A percentile compares a stretch with the other conserved stretches of the same genome.
Evolutionary conservation across 2,113 vertebrate species (phyloP).

Genomic region (Caranx ignobilis): DNA sequence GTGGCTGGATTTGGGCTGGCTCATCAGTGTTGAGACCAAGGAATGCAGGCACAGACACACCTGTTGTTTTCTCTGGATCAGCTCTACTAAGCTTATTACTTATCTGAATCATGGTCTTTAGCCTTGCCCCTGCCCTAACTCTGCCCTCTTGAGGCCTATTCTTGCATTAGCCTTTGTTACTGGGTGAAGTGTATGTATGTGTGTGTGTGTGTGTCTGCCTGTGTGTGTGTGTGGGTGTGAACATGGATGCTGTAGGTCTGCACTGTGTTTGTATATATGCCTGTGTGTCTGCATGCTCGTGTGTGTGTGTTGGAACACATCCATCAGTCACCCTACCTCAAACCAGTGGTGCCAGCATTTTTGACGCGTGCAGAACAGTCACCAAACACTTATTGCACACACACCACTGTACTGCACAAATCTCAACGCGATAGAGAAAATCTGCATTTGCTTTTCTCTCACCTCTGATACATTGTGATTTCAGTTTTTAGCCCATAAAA

Average conservation of each 20-base stretch:
- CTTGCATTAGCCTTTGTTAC: constrained; percentile 71
- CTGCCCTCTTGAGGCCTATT: constrained; percentile 73
- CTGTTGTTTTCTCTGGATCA: constrained; percentile 61
- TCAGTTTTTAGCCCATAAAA: constrained; percentile 65
- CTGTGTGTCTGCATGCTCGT: constrained; percentile 32
- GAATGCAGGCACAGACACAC: constrained; percentile 55
- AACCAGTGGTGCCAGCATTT: constrained; percentile 85
- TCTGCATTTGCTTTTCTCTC: constrained; percentile 70
- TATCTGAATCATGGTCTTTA: constrained; percentile 65
- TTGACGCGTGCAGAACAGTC: constrained; percentile 79
- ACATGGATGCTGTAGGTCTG: constrained; percentile 19
- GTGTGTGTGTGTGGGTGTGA: constrained; percentile 19
- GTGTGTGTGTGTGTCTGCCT: constrained; percentile 21
- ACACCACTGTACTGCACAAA: constrained; percentile 80
- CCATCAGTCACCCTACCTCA: constrained; percentile 86
- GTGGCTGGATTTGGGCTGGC: constrained; percentile 82
- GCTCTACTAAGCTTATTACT: constrained; percentile 57
- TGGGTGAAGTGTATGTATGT: constrained; percentile 43
- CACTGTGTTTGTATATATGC: constrained; percentile 47
- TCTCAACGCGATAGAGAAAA: constrained; percentile 69
- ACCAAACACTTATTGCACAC: constrained; percentile 79
- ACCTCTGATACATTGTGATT: constrained; percentile 67
- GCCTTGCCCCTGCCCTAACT: constrained; percentile 74
- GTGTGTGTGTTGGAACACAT: constrained; percentile 75
- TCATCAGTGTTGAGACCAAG: constrained; percentile 69